These are phyloP conservation scores for Thalassophryne amazonica DNA, from an alignment of 2,797 vertebrate species.

Conservation along the genomic window DNA sequence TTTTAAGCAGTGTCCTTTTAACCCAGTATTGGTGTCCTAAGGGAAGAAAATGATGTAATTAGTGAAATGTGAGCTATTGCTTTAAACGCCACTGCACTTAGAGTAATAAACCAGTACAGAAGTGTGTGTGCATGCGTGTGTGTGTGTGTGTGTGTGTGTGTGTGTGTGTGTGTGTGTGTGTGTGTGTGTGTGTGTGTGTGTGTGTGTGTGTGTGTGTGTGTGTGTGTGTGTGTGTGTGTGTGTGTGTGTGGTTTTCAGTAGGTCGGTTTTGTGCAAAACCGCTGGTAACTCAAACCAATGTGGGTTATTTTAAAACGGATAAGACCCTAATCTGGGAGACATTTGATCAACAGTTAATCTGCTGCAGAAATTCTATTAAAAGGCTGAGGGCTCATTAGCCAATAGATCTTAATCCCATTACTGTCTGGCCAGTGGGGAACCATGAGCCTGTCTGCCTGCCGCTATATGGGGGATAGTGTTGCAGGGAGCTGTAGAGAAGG, in stretches of 20 bases:
- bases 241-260: neutral
- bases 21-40: constrained; percentile 12
- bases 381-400: constrained; percentile 76
- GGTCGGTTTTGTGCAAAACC: constrained; percentile 8
- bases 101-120: too few species aligned
- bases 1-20: constrained; percentile 43
- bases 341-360: constrained; percentile 77
- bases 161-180: too few species aligned
- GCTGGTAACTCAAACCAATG: constrained; percentile 36
- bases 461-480: constrained; percentile 53
- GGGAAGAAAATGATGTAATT: constrained; percentile 35
- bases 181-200: too few species aligned
- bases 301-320: constrained; percentile 55
- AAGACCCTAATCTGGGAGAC: constrained; percentile 64
- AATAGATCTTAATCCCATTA: constrained; percentile 81
- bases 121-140: too few species aligned
- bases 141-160: too few species aligned
- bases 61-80: constrained; percentile 16
- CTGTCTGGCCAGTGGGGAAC: constrained; percentile 54
- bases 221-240: too few species aligned
- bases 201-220: too few species aligned
- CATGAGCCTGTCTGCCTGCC: constrained; percentile 40
- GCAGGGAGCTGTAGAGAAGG: constrained; percentile 52
- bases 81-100: constrained; percentile 13
- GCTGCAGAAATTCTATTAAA: constrained; percentile 75